Base-by-base conservation (phyloP, 2,888 invertebrate genomes). In the Volucella inflata region DNA sequence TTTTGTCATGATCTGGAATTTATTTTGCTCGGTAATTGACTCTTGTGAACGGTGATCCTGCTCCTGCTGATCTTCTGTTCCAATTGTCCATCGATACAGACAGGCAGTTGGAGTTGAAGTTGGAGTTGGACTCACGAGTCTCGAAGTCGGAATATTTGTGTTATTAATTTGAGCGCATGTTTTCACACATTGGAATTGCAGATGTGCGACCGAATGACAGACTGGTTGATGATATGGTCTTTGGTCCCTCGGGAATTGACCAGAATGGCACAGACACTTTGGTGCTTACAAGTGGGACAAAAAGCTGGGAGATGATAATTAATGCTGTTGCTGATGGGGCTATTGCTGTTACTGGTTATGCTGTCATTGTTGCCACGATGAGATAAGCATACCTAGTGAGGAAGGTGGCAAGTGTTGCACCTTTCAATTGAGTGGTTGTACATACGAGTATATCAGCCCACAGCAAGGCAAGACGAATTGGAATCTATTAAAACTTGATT, bases 91-190 rank as follows among this genome's bases (percentile, higher is more conserved):
- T 70, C 21, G 65, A 14, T 14, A 44, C n/a, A n/a, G n/a, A n/a
- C n/a, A n/a, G n/a, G n/a, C n/a, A n/a, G n/a, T n/a, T 30, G 30
- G 6, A 6, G 6, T 30, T 30, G 30, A 6, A 30, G 30, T 30
- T 6, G 30, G 30, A 30, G 30, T 30, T 6, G 30, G 6, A 30
- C 30, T 11, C 36, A n/a, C 64, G 12, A 4, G 40, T 42, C n/a
- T n/a, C 51, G 71, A 10, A 11, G n/a, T 60, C 60, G 71, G 67
- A 80, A 85, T 85, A 85, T 85, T 85, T 85, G 80, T 80, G 77
- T 77, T 82, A 87, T 87, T 87, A 87, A 87, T 87, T 87, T 74
- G 81, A 87, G 87, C 77, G 77, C 81, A 87, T 87, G 87, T 87
- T 87, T 87, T 87, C 81, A 77, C 87, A 87, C 87, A 81, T 82